Conservation (phyloP, 2,888 invertebrate genomes). For the Dolomedes plantarius region DNA sequence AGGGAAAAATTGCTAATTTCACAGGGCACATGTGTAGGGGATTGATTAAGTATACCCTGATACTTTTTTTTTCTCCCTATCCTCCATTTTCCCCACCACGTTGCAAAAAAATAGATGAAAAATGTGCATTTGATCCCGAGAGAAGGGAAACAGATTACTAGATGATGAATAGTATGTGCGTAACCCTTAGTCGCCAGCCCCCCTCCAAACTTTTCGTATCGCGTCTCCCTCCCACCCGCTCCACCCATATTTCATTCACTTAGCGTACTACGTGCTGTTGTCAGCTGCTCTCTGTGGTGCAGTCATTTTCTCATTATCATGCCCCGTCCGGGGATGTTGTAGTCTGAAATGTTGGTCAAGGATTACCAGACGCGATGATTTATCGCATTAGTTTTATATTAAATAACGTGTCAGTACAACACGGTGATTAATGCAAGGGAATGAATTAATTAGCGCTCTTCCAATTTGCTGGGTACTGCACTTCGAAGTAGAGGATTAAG, state of each 20-base stretch:
- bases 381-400: slow-evolving; percentile 33
- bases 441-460: background rate
- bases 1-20: slow-evolving; percentile 54
- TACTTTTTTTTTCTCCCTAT: slow-evolving; percentile 14
- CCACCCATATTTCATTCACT: slow-evolving; percentile 54
- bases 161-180: slow-evolving; percentile 66
- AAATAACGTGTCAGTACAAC: background rate
- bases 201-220: slow-evolving; percentile 1
- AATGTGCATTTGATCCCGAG: slow-evolving; percentile 65
- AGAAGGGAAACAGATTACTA: slow-evolving; percentile 65
- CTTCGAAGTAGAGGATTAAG: background rate
- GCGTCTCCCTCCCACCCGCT: background rate
- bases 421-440: background rate
- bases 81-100: background rate
- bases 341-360: background rate
- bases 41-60: slow-evolving; percentile 33
- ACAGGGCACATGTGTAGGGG: slow-evolving; percentile 36
- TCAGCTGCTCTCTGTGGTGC: slow-evolving; percentile 34
- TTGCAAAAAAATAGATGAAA: slow-evolving; percentile 55
- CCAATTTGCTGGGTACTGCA: background rate
- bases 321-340: background rate
- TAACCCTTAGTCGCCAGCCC: slow-evolving; percentile 36
- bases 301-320: slow-evolving; percentile 65
- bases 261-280: slow-evolving; percentile 44
- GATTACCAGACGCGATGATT: slow-evolving; percentile 32